phyloP scores from a whole-genome alignment of 2,888 invertebrate genomes.

The Gasteruption jaculator region DNA sequence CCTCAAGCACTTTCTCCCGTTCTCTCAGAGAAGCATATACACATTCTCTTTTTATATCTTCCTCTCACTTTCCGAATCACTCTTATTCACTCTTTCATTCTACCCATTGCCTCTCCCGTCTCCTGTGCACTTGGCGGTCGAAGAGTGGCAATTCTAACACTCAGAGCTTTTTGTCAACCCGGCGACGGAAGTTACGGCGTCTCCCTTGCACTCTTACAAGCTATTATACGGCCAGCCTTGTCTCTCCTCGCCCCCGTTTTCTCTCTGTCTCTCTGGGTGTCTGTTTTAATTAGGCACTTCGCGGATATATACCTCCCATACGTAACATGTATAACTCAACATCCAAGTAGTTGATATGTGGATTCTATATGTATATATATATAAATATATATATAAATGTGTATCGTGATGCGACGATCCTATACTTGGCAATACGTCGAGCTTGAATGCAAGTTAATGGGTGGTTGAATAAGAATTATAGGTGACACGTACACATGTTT shows the following conservation, averaged over 20 bases:
- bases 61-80: conserved; percentile 23
- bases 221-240: conserved; percentile 35
- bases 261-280: conserved; percentile 48
- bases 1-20: conserved; percentile 26
- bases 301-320: conserved; percentile 29
- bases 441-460: conserved; percentile 45
- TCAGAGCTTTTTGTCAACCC: conserved; percentile 44
- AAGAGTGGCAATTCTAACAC: conserved; percentile 52
- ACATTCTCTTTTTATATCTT: conserved; percentile 13
- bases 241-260: conserved; percentile 32
- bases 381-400: conserved; percentile 10
- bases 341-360: conserved; percentile 8
- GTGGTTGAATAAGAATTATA: conserved; percentile 50
- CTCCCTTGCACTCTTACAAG: conserved; percentile 42
- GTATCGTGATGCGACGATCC: conserved; percentile 23
- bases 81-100: conserved; percentile 22
- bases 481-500: conserved; percentile 38
- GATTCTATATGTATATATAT: conserved; percentile 9
- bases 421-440: conserved; percentile 42
- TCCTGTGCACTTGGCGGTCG: conserved; percentile 43
- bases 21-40: conserved; percentile 23
- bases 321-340: conserved; percentile 9
- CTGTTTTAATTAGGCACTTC: conserved; percentile 57
- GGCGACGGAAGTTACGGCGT: conserved; percentile 41
- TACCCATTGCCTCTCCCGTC: conserved; percentile 27